Percentiles rank a stretch among this genome's conserved stretches.
Evolutionary conservation across 2,888 invertebrate species (phyloP).

Genomic region (Aphodius granarius): DNA sequence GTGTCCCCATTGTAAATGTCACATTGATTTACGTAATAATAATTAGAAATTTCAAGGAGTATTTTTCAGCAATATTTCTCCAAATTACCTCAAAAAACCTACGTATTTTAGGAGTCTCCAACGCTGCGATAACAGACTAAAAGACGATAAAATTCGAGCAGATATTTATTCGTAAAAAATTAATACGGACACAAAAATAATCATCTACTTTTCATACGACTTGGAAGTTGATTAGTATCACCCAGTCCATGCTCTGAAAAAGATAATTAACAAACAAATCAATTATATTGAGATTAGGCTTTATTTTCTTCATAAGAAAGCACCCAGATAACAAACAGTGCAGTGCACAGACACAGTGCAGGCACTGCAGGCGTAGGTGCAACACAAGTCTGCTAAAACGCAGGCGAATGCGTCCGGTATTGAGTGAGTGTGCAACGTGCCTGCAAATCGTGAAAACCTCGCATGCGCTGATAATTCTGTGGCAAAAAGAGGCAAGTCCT

Average conservation of each 20-base stretch:
- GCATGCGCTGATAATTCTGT: too few relatives aligned
- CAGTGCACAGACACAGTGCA: too few relatives aligned
- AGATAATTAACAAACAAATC: too few relatives aligned
- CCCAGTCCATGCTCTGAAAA: background rate
- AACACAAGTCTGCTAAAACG: too few relatives aligned
- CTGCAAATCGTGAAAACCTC: too few relatives aligned
- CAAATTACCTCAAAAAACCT: too few relatives aligned
- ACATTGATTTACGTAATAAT: background rate
- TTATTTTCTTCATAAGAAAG: background rate
- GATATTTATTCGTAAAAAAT: background rate
- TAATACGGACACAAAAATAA: background rate
- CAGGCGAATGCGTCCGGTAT: too few relatives aligned
- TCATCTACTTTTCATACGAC: background rate
- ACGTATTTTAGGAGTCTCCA: too few relatives aligned
- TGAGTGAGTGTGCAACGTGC: too few relatives aligned
- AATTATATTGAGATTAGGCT: background rate
- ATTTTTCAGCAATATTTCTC: too few relatives aligned
- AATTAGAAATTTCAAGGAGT: background rate
- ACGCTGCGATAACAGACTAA: background rate
- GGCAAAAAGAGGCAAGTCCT: too few relatives aligned
- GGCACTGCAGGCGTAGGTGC: too few relatives aligned
- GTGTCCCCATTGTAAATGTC: background rate
- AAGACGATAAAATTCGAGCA: background rate
- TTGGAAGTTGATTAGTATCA: background rate
- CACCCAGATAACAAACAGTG: background rate